Percentiles rank a stretch among this genome's conserved stretches.
phyloP scores from a whole-genome alignment of 2,888 invertebrate genomes.

The Deladenus siricidicola region DNA sequence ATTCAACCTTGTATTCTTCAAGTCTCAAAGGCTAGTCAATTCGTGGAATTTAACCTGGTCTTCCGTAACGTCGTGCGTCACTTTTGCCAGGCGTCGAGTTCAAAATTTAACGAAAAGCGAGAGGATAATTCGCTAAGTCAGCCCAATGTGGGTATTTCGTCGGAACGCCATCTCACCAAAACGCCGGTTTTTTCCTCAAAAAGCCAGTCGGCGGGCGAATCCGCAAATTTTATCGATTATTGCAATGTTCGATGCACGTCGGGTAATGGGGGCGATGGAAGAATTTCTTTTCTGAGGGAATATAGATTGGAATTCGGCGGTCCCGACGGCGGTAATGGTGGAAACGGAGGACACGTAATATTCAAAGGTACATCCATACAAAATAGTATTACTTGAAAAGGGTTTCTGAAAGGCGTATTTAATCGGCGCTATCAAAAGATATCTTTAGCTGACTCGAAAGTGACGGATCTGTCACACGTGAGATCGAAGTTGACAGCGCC shows the following conservation, averaged over 20 bases:
- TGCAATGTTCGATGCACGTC: constrained; percentile 60
- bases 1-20: too few species aligned
- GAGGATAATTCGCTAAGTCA: too few species aligned
- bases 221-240: constrained; percentile 43
- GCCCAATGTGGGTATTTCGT: background rate
- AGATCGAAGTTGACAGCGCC: constrained; percentile 29
- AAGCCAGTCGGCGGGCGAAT: constrained; percentile 21
- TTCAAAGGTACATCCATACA: constrained; percentile 32
- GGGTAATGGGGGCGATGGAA: constrained; percentile 87
- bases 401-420: background rate
- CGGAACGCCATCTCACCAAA: background rate
- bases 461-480: constrained; percentile 42
- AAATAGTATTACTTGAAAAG: background rate
- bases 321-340: constrained; percentile 84
- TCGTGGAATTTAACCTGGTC: too few species aligned
- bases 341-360: constrained; percentile 59
- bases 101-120: too few species aligned
- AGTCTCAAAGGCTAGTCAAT: too few species aligned
- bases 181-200: constrained; percentile 12
- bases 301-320: constrained; percentile 81
- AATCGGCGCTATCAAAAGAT: background rate
- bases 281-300: constrained; percentile 73
- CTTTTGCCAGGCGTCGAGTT: too few species aligned
- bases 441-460: constrained; percentile 31
- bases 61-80: too few species aligned